Conservation (phyloP, 1,140 invertebrate species). For the Drosophila auraria region DNA sequence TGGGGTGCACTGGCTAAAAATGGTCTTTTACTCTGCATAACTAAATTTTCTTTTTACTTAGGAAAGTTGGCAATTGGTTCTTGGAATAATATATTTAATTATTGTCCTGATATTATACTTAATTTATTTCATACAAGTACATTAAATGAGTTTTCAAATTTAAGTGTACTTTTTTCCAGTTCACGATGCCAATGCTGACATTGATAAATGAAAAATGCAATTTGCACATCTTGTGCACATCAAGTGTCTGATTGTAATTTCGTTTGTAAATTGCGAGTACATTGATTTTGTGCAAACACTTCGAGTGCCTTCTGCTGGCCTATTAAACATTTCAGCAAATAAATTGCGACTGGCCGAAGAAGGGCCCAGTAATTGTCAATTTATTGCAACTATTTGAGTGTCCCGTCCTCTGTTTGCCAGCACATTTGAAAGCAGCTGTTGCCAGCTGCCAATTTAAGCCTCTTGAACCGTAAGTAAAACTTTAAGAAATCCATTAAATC, state of each 20-base stretch:
- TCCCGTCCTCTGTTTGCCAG: slow-evolving; percentile 6
- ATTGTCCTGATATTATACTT: too few species aligned
- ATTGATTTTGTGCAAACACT: slow-evolving; percentile 59
- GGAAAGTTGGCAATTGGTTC: not conserved
- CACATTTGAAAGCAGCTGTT: slow-evolving; percentile 30
- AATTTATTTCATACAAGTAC: too few species aligned
- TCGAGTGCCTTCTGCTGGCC: slow-evolving; percentile 19
- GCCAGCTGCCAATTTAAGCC: slow-evolving; percentile 3
- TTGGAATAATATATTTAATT: too few species aligned
- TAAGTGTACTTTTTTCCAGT: not conserved
- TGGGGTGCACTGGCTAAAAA: too few species aligned
- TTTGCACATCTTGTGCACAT: slow-evolving; percentile 20
- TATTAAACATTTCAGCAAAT: slow-evolving; percentile 62
- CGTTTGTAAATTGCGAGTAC: slow-evolving; percentile 54
- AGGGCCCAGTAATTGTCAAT: slow-evolving; percentile 57
- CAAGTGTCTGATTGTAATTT: slow-evolving; percentile 36
- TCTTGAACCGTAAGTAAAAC: not conserved
- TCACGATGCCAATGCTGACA: not conserved
- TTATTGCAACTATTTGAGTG: slow-evolving; percentile 25
- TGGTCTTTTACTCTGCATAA: not conserved
- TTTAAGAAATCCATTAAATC: slow-evolving; percentile 13
- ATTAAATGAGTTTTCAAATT: too few species aligned
- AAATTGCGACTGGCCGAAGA: slow-evolving; percentile 20
- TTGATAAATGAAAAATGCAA: slow-evolving; percentile 40
- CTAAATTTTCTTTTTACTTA: not conserved